phyloP scores from a whole-genome alignment of 2,797 vertebrate genomes.

The Danio albolineatus region DNA sequence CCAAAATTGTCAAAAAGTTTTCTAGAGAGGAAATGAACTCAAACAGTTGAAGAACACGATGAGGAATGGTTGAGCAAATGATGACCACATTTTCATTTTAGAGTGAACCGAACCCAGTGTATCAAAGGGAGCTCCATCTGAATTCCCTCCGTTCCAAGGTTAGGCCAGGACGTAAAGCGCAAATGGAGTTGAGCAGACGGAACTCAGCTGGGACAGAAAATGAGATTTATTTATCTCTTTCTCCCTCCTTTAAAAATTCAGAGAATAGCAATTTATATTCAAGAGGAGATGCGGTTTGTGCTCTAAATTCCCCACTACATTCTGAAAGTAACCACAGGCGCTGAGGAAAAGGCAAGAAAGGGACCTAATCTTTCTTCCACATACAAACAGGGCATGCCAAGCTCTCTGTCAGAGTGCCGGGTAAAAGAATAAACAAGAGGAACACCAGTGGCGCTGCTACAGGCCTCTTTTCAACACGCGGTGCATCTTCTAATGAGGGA shows the following conservation, averaged over 20 bases:
- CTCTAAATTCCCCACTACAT: slow-evolving; percentile 46
- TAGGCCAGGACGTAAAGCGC: background rate
- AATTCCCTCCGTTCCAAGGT: background rate
- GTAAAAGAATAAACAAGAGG: slow-evolving; percentile 21
- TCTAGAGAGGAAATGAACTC: background rate
- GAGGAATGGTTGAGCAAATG: background rate
- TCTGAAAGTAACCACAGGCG: slow-evolving; percentile 36
- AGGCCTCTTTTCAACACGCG: slow-evolving; percentile 15
- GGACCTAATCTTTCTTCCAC: slow-evolving; percentile 50
- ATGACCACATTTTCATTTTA: background rate
- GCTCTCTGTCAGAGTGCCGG: slow-evolving; percentile 40
- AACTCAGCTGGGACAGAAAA: slow-evolving; percentile 36
- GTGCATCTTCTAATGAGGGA: slow-evolving; percentile 47
- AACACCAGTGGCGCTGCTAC: slow-evolving; percentile 41
- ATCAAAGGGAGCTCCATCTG: slow-evolving; percentile 9
- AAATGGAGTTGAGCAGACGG: slow-evolving; percentile 21
- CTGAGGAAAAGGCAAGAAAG: slow-evolving; percentile 27
- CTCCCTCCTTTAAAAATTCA: slow-evolving; percentile 34
- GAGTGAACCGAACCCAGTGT: background rate
- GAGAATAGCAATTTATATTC: slow-evolving; percentile 52
- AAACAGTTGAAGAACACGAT: background rate
- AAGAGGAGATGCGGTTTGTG: slow-evolving; percentile 44
- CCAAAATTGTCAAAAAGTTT: background rate
- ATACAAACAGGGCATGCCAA: slow-evolving; percentile 45
- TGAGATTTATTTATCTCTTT: slow-evolving; percentile 51